Conservation (phyloP, 2,888 invertebrate genomes). For the Tolmerus cingulatus region DNA sequence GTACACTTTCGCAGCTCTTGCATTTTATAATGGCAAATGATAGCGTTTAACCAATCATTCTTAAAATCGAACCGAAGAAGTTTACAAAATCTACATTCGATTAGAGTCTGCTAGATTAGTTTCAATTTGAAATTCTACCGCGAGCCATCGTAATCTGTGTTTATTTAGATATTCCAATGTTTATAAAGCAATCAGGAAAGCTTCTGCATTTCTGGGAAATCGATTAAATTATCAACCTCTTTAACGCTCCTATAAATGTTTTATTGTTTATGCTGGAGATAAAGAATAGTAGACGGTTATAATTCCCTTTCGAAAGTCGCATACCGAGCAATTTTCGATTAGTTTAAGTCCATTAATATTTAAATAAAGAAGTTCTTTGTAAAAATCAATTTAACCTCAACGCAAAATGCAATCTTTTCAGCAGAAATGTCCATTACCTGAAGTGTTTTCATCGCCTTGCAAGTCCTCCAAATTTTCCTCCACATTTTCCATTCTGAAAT, state of each 20-base stretch:
- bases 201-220: neutral
- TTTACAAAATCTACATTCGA: neutral
- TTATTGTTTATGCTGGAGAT: neutral
- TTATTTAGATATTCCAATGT: neutral
- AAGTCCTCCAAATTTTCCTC: slow-evolving; percentile 46
- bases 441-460: slow-evolving; percentile 33
- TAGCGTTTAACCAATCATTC: neutral
- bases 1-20: too few relatives aligned
- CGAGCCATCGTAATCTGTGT: neutral
- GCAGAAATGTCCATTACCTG: neutral
- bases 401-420: neutral
- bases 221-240: neutral
- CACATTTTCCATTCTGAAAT: slow-evolving; percentile 46
- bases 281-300: neutral
- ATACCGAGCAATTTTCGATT: neutral
- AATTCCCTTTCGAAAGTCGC: neutral
- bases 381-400: slow-evolving; percentile 35
- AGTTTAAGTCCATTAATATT: neutral
- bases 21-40: neutral
- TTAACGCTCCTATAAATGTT: neutral
- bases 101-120: neutral
- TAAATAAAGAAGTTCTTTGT: neutral
- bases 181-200: neutral
- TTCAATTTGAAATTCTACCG: neutral
- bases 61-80: neutral